Evolutionary conservation across 1,140 invertebrate genomes (phyloP).

Genomic region (Coptotermes formosanus): DNA sequence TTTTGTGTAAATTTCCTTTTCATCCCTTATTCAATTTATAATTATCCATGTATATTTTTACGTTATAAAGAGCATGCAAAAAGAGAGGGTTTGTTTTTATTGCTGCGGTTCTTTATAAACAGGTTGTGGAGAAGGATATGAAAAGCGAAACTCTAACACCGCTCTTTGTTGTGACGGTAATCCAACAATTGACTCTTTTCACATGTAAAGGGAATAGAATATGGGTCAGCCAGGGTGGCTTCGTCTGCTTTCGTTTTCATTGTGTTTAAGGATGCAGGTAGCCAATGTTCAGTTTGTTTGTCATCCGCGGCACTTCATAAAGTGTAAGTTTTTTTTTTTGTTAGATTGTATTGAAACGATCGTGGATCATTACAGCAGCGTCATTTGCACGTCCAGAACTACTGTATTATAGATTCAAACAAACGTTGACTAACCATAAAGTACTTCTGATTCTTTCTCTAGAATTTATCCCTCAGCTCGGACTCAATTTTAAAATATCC

Average conservation of each 20-base stretch:
- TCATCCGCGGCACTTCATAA: background rate
- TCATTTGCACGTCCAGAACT: too few species aligned
- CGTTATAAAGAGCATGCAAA: background rate
- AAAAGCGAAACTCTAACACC: too few species aligned
- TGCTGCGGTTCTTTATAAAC: background rate
- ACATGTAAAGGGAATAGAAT: background rate
- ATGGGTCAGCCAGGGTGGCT: background rate
- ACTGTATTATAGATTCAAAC: too few species aligned
- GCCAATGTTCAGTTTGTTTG: background rate
- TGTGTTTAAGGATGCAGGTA: background rate
- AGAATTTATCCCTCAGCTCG: too few species aligned
- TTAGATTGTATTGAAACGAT: too few species aligned
- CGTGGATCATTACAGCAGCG: too few species aligned
- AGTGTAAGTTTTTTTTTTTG: background rate
- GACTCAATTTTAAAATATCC: too few species aligned
- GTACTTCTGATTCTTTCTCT: too few species aligned
- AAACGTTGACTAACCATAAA: too few species aligned
- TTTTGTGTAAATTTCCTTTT: background rate
- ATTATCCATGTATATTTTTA: background rate
- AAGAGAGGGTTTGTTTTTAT: background rate
- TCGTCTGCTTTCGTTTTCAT: background rate
- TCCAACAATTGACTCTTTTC: background rate
- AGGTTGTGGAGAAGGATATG: too few species aligned
- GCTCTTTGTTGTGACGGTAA: background rate
- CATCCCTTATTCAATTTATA: background rate